Evolutionary conservation across 2,797 vertebrate genomes (phyloP).

Genomic region (Acipenser ruthenus): DNA sequence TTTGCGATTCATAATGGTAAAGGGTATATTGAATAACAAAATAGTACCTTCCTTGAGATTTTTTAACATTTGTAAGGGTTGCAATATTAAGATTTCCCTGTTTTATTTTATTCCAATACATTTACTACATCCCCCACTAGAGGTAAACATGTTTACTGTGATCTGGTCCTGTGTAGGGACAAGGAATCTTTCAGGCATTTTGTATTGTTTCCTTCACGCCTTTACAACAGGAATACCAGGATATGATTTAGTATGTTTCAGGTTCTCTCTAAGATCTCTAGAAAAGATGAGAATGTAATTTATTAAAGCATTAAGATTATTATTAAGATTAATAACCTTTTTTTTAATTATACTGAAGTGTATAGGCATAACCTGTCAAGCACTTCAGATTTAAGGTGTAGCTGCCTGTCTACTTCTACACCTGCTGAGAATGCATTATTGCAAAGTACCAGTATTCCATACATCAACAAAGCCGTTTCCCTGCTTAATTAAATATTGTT

Average conservation of each 20-base stretch:
- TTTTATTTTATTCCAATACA: too few relatives aligned
- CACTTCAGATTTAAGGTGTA: slow-evolving; percentile 38
- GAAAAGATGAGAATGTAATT: slow-evolving; percentile 32
- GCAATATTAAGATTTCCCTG: too few relatives aligned
- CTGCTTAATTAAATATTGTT: background rate
- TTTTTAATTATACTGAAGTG: slow-evolving; percentile 49
- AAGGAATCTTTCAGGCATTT: too few relatives aligned
- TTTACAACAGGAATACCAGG: too few relatives aligned
- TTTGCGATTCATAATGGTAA: too few relatives aligned
- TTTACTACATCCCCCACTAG: too few relatives aligned
- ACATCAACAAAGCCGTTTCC: background rate
- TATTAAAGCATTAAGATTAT: slow-evolving; percentile 45
- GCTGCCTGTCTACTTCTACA: slow-evolving; percentile 28
- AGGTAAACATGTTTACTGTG: too few relatives aligned
- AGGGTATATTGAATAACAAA: too few relatives aligned
- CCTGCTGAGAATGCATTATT: slow-evolving; percentile 46
- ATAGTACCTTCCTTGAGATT: too few relatives aligned
- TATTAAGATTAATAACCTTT: slow-evolving; percentile 48
- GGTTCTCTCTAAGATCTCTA: slow-evolving; percentile 8
- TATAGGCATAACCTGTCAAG: slow-evolving; percentile 41
- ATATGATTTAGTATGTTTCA: background rate
- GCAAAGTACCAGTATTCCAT: slow-evolving; percentile 9
- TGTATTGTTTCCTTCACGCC: too few relatives aligned
- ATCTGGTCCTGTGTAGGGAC: too few relatives aligned
- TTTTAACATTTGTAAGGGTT: too few relatives aligned